Evolutionary conservation across 2,888 invertebrate species (phyloP), one percentile per base, ranked within the genome.

Genomic region (Sicus ferrugineus): DNA sequence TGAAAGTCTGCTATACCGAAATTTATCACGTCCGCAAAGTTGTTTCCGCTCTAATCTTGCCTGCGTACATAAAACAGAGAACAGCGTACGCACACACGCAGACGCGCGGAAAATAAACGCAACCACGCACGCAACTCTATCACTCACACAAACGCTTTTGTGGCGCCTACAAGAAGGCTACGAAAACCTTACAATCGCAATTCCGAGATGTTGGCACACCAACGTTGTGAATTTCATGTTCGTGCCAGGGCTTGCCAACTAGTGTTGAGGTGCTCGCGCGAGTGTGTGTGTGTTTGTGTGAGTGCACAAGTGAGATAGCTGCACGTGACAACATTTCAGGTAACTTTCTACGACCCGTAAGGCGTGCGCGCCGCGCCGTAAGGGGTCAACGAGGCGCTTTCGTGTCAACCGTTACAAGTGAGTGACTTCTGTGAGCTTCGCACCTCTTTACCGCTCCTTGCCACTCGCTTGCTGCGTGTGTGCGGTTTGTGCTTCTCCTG

Each of bases 1-100:
- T 61, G 50, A 69, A 59, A 69, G 61, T 69, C 59, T 69, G 69
- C 69, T 59, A 65, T 65, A 30, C n/a, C 16, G 14, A 42, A 61
- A 48, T 62, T 62, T 7, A 52, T n/a, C 68, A 68, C 50, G 58
- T 38, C 23, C 30, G 5, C n/a, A 61, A 50, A 42, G 30, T 67
- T 42, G 34, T 34, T 34, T 2, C 14, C 46, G 28, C 66, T n/a
- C 31, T 58, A 56, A 56, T 42, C 38, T 66, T 58, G 58, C 46
- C n/a, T 46, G 28, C 30, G 11, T 23, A 46, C 19, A 21, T 21
- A n/a, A 59, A 1, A 59, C 56, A 11, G 5, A 1, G 19, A 42
- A 42, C 42, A n/a, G 4, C 7, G 34, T 34, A 34, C 34, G 14
- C n/a, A 56, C 56, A 30, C 1, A 42, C 9, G 16, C n/a, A 42